phyloP scores from a whole-genome alignment of 2,888 invertebrate species.

The Apotomis turbidana region DNA sequence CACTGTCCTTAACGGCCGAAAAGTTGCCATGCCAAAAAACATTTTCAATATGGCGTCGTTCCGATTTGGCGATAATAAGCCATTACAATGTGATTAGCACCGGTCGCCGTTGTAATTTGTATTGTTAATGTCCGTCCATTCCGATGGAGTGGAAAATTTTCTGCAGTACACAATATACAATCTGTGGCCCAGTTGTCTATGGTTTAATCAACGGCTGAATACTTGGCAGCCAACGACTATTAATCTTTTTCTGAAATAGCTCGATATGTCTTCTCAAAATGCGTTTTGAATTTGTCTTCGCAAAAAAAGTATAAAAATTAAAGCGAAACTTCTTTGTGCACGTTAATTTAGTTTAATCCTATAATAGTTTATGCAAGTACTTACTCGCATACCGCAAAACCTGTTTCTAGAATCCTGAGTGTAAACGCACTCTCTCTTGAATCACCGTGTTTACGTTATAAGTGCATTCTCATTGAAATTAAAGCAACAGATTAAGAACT shows the following conservation, averaged over 20 bases:
- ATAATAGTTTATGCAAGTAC: constrained; percentile 23
- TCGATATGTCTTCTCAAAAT: constrained; percentile 29
- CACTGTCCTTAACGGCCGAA: constrained; percentile 17
- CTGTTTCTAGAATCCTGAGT: constrained; percentile 28
- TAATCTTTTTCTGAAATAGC: constrained; percentile 33
- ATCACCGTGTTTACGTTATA: constrained; percentile 26
- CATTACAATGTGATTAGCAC: constrained; percentile 45
- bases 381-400: constrained; percentile 31
- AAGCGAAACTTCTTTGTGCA: background rate
- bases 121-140: constrained; percentile 25
- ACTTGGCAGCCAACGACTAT: constrained; percentile 34
- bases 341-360: background rate
- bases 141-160: constrained; percentile 31
- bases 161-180: constrained; percentile 12
- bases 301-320: background rate
- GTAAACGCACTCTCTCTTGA: constrained; percentile 35
- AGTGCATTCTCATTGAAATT: constrained; percentile 10
- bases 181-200: constrained; percentile 27
- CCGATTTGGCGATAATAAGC: constrained; percentile 50
- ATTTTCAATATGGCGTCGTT: constrained; percentile 48
- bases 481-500: background rate
- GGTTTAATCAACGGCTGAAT: constrained; percentile 14
- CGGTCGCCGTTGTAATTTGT: constrained; percentile 33
- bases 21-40: constrained; percentile 44
- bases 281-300: background rate